Conservation (phyloP, 2,888 invertebrate species). For the Chirona hameri region DNA sequence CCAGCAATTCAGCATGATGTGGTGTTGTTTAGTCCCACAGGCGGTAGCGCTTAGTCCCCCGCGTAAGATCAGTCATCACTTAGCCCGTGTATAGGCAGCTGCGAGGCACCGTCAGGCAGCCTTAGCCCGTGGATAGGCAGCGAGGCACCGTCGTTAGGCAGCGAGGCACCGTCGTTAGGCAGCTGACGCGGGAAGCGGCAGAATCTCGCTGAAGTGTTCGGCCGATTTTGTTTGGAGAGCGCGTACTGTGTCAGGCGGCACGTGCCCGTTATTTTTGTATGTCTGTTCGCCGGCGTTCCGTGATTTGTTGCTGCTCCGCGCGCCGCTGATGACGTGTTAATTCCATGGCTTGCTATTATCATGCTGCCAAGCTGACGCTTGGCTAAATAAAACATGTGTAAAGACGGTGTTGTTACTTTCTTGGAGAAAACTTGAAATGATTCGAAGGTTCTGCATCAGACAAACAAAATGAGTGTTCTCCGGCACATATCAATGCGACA, state of each 20-base stretch:
- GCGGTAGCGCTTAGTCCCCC: background rate
- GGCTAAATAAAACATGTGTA: background rate
- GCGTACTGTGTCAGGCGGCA: background rate
- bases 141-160: too few species aligned
- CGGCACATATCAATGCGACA: too few species aligned
- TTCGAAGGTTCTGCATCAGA: too few species aligned
- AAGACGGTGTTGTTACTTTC: background rate
- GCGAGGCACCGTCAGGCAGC: too few species aligned
- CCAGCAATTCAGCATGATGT: background rate
- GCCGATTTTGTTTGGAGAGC: background rate
- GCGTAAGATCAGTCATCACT: background rate
- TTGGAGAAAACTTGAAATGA: too few species aligned
- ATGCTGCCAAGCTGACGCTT: background rate
- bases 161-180: background rate
- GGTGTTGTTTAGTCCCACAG: background rate
- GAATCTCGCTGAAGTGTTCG: background rate
- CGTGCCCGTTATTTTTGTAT: background rate
- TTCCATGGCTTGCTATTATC: background rate
- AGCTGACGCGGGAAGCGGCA: background rate
- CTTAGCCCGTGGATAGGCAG: background rate
- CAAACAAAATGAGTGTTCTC: too few species aligned
- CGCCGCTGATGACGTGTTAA: background rate
- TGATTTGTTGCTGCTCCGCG: background rate
- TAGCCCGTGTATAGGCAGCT: too few species aligned
- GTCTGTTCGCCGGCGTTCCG: background rate